Base-by-base conservation (phyloP, 2,797 vertebrate genomes). In the Eulemur mongoz region DNA sequence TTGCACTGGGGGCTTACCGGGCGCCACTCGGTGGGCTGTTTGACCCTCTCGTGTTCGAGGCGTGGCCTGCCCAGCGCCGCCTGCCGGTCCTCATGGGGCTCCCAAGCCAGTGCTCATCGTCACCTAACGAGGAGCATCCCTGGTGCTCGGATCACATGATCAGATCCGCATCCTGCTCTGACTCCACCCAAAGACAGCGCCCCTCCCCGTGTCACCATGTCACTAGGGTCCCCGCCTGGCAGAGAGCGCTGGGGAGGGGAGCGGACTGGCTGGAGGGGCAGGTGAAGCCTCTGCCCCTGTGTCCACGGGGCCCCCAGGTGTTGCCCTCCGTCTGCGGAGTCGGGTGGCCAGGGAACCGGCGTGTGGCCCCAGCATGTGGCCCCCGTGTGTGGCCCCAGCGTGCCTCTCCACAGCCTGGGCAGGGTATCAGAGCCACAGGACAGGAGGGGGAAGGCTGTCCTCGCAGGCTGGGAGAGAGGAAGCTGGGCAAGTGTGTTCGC, bases 21-120 rank as follows among this genome's bases (percentile, higher is more conserved):
- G n/a, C 30, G 32, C 18, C 11, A 5, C 40, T 32, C 40, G 3
- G 8, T 17, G 43, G 6, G 7, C 67, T 11, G n/a, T 22, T 23
- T 57, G 23, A 23, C 20, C 54, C 22, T 57, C 54, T 10, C 8
- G 22, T 23, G 20, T 23, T 57, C 8, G 0, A 23, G 54, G 22
- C 3, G 3, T 9, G 22, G 54, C 3, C 18, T 23, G 22, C 54
- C 22, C 3, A 57, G 54, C 8, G 23, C 54, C 6, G 3, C 9
- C 22, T 10, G 54, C 23, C 22, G 22, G 54, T 22, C 22, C 54
- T 1, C 54, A 22, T 3, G 7, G 54, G 54, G 54, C 22, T 57
- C 54, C 22, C 0, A 9, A 22, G 27, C 8, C 25, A 5, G 0
- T 6, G 5, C 11, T 40, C 3, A 3, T 5, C 0, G 0, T 8